phyloP scores from a whole-genome alignment of 2,113 vertebrate species.

The Syngnathus floridae region DNA sequence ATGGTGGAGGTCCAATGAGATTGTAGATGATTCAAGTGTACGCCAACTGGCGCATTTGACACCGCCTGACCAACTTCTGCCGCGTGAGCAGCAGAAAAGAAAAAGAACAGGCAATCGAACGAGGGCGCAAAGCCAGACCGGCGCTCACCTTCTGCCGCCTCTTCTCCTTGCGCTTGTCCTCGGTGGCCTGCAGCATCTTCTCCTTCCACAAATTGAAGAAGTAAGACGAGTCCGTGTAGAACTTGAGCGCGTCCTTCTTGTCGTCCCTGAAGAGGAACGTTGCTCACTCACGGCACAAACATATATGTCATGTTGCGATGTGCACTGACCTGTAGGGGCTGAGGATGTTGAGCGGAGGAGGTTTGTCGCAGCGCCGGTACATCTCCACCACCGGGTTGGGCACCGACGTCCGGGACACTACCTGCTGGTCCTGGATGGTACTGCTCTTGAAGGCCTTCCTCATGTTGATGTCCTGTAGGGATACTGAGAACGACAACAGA shows the following conservation, averaged over 20 bases:
- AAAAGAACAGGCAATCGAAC: slow-evolving; percentile 7
- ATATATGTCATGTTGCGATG: background rate
- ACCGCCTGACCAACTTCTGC: slow-evolving; percentile 32
- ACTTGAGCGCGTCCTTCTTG: slow-evolving; percentile 87
- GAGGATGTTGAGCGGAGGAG: slow-evolving; percentile 87
- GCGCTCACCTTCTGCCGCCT: slow-evolving; percentile 81
- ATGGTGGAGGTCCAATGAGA: background rate
- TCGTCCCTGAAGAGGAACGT: slow-evolving; percentile 73
- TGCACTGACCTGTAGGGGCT: slow-evolving; percentile 77
- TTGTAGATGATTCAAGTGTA: background rate
- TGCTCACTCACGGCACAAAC: background rate
- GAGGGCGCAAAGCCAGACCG: background rate
- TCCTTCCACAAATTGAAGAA: slow-evolving; percentile 94
- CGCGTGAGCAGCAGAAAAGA: slow-evolving; percentile 9
- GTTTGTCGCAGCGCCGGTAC: slow-evolving; percentile 87
- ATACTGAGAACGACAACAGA: slow-evolving; percentile 65
- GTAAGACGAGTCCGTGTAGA: slow-evolving; percentile 90
- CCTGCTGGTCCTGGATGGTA: slow-evolving; percentile 89
- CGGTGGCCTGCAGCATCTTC: slow-evolving; percentile 92
- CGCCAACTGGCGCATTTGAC: background rate
- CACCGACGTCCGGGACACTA: slow-evolving; percentile 85
- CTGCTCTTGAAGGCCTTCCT: slow-evolving; percentile 91
- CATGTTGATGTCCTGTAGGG: slow-evolving; percentile 92
- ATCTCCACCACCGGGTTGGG: slow-evolving; percentile 90
- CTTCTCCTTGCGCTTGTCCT: slow-evolving; percentile 91